Evolutionary conservation across 2,797 vertebrate genomes (phyloP), one percentile per base, ranked within the genome.

Genomic region (Thunnus albacares): DNA sequence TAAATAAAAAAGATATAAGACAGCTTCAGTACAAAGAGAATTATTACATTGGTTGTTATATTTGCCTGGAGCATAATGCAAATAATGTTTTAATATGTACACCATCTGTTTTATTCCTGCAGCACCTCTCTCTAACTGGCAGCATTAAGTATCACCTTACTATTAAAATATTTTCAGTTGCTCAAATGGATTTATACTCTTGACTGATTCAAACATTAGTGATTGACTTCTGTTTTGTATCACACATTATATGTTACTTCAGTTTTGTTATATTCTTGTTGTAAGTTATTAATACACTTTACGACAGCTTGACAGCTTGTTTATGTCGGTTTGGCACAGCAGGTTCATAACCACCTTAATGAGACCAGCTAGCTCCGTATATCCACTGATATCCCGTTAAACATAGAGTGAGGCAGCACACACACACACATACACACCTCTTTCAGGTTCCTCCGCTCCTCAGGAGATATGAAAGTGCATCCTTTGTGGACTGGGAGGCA

Each of bases 401-500:
- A 45, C 12, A 14, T 13, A 43, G 28, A 30, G 13, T 43, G 41
- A 43, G 13, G 41, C 6, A 18, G 14, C 47, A 49, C 47, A 49
- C 17, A 18, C 47, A 49, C 17, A 18, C 6, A 28, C 28, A 24
- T 79, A 69, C 79, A 0, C 78, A 98, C 98, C 97, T 98, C 94
- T 43, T 94, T 90, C 11, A 83, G 66, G 15, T 4, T 63, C 77
- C 91, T 96, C 79, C 96, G 96, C 57, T 96, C 84, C 43, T 93
- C 93, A 1, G 96, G 76, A 0, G 92, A 65, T 12, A 1, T 70
- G 64, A 96, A 93, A 22, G 80, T 18, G 62, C 98, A 99, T 56
- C 86, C 75, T 82, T 96, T 97, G 82, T 96, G 95, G 79, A 92
- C 92, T 0, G 81, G 88, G 13, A 98, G 91, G 81, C 98, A 99